phyloP scores from a whole-genome alignment of 2,888 invertebrate species.

The Amorpha juglandis region DNA sequence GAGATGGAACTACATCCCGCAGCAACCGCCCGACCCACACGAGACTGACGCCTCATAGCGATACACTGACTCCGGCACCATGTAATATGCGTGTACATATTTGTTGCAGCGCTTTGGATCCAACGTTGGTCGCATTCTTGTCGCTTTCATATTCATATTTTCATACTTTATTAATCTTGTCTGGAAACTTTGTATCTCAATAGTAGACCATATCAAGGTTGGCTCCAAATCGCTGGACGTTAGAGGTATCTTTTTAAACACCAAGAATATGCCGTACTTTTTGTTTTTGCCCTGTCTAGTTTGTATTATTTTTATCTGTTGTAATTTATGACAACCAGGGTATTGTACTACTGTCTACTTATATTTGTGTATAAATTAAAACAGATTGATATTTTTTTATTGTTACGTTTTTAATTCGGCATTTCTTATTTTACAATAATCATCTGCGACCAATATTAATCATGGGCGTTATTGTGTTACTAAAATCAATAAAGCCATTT shows the following conservation, averaged over 20 bases:
- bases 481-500: background rate
- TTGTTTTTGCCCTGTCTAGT: background rate
- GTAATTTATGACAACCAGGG: slow-evolving; percentile 20
- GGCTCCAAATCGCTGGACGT: slow-evolving; percentile 6
- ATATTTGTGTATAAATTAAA: background rate
- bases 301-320: background rate
- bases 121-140: background rate
- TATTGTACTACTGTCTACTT: slow-evolving; percentile 9
- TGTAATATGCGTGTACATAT: slow-evolving; percentile 16
- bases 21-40: slow-evolving; percentile 78
- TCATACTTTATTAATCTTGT: slow-evolving; percentile 15
- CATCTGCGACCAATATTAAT: slow-evolving; percentile 11
- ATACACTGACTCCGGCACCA: slow-evolving; percentile 30
- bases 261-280: slow-evolving; percentile 17
- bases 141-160: slow-evolving; percentile 19
- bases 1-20: slow-evolving; percentile 81
- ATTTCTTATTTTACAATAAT: background rate
- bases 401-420: background rate
- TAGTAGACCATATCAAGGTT: background rate
- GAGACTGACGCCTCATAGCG: slow-evolving; percentile 71
- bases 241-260: slow-evolving; percentile 19
- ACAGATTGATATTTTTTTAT: background rate
- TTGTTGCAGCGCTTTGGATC: background rate
- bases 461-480: background rate
- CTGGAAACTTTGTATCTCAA: slow-evolving; percentile 21